phyloP scores from a whole-genome alignment of 1,140 invertebrate species.

The Drosophila arawakana region DNA sequence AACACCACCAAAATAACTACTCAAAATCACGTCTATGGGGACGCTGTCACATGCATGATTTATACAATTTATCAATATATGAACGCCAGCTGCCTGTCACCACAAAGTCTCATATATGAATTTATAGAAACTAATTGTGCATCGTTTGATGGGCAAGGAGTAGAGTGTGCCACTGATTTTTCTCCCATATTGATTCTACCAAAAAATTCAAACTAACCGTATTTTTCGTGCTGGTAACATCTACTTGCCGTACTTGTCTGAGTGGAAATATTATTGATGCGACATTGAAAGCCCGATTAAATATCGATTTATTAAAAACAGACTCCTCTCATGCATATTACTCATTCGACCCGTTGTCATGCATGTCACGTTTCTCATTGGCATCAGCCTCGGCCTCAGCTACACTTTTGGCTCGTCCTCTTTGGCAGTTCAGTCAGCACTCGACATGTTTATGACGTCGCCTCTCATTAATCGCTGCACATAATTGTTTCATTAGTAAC shows the following conservation, averaged over 20 bases:
- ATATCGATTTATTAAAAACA: conserved; percentile 75
- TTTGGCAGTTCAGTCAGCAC: background rate
- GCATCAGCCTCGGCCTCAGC: background rate
- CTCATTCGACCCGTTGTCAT: conserved; percentile 68
- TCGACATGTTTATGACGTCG: conserved; percentile 65
- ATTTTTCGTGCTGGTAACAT: too few species aligned
- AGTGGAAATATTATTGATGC: conserved; percentile 49
- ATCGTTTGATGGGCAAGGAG: background rate
- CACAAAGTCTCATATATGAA: conserved; percentile 14
- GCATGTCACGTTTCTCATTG: conserved; percentile 64
- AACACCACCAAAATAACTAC: background rate
- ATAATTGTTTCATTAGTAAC: conserved; percentile 81
- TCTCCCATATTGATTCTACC: too few species aligned
- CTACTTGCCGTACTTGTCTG: background rate
- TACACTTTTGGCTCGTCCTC: background rate
- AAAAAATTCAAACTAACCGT: too few species aligned
- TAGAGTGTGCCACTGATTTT: background rate
- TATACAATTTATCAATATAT: conserved; percentile 62
- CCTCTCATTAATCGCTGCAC: conserved; percentile 68
- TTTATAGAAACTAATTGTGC: conserved; percentile 65
- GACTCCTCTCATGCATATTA: conserved; percentile 59
- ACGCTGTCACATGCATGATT: conserved; percentile 70
- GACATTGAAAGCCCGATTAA: conserved; percentile 50
- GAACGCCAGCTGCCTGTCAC: conserved; percentile 26
- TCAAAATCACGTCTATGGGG: background rate